Base-by-base conservation (phyloP, 2,113 vertebrate genomes). In the Salvator merianae region DNA sequence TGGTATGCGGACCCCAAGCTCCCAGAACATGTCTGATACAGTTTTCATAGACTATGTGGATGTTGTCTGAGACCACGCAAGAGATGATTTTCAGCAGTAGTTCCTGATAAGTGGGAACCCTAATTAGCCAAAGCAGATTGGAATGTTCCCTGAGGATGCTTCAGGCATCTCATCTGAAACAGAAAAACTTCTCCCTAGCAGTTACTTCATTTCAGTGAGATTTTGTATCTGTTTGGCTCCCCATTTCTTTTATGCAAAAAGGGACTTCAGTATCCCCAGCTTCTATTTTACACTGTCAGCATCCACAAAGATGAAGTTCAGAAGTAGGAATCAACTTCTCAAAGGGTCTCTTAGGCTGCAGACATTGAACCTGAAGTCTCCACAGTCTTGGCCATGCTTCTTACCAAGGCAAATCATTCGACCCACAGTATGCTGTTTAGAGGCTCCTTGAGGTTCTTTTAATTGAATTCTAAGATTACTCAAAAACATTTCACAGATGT, bases 401-500 rank as follows among this genome's bases (percentile, higher is more conserved):
- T 86, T 34, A 69, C 53, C 81, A 47, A 88, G 59, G 81, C 62
- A n/a, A 91, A 75, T 86, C 88, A 90, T 87, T 90, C 90, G 86
- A 78, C 90, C 85, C 82, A 83, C 53, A 78, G 80, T 76, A 75
- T 70, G 77, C 87, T 90, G 93, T 92, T 89, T 91, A 81, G 88
- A 88, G 82, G 78, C 77, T 91, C 86, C 84, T 93, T 65, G 86
- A 88, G 87, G 71, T 93, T 73, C 84, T 91, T 92, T 84, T 90
- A 92, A 91, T 89, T 92, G 90, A 91, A 93, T 93, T 87, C 76
- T 88, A 85, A 88, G 84, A 80, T 93, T 86, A 88, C 87, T 91
- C 87, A 88, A 87, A 93, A 94, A 88, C 84, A 90, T 84, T 86
- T 81, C 86, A 92, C 91, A 93, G 89, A 88, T 92, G 89, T 81